These are phyloP conservation scores for Cyprinus carpio DNA, from an alignment of 2,113 vertebrate genomes.

Conservation along the genomic window DNA sequence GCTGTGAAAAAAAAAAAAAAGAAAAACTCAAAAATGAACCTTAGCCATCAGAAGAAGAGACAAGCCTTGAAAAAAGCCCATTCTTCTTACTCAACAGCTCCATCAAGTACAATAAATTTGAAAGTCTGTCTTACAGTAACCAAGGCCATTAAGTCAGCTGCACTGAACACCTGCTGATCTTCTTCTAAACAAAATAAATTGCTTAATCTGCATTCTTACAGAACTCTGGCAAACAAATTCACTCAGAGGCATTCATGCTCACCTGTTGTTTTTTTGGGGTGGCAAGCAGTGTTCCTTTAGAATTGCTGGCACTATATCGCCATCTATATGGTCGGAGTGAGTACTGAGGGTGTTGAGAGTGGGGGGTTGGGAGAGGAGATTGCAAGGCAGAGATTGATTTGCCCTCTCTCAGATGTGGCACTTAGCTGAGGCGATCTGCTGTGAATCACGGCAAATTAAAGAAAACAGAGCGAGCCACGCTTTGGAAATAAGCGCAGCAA, in stretches of 20 bases:
- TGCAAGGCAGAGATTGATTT: constrained; percentile 49
- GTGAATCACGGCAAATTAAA: constrained; percentile 52
- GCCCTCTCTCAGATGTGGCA: constrained; percentile 36
- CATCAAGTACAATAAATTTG: constrained; percentile 66
- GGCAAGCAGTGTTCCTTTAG: constrained; percentile 2
- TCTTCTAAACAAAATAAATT: constrained; percentile 62
- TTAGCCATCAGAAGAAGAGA: constrained; percentile 54
- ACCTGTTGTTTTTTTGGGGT: constrained; percentile 30
- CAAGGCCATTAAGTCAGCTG: constrained; percentile 59
- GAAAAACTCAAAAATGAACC: too few species aligned
- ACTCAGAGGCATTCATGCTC: not conserved
- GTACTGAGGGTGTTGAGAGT: constrained; percentile 55
- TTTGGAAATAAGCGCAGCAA: constrained; percentile 16
- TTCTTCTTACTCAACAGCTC: constrained; percentile 58
- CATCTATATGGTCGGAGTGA: constrained; percentile 68
- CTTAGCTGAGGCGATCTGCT: constrained; percentile 29
- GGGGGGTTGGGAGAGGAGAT: constrained; percentile 5
- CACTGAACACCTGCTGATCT: constrained; percentile 55
- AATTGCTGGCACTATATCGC: constrained; percentile 71
- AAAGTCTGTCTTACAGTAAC: constrained; percentile 62
- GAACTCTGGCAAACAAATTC: constrained; percentile 46
- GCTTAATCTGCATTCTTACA: constrained; percentile 59
- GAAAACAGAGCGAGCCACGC: constrained; percentile 41
- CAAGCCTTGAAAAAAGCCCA: constrained; percentile 39
- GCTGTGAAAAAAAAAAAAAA: not conserved